Conservation (phyloP, 2,888 invertebrate species). For the Trypoxylon attenuatum region DNA sequence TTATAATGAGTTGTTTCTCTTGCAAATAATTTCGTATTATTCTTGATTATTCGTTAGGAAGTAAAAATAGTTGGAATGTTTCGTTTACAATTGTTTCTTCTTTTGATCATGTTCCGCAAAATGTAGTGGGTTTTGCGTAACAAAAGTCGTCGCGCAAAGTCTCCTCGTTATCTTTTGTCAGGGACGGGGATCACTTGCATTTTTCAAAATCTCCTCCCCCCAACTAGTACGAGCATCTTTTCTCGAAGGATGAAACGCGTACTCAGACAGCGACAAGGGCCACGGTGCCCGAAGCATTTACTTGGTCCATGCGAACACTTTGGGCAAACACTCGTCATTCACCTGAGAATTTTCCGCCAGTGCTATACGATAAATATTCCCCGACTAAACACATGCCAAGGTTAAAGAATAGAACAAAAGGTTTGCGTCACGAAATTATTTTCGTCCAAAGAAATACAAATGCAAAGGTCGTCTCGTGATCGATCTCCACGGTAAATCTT, state of each 20-base stretch:
- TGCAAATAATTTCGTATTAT: no score
- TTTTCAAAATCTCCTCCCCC: constrained; percentile 28
- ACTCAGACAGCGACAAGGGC: constrained; percentile 42
- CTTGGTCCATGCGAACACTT: constrained; percentile 24
- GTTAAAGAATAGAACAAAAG: no score
- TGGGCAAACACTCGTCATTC: constrained; percentile 1
- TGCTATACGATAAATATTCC: not conserved
- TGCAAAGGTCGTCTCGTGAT: no score
- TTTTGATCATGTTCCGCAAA: no score
- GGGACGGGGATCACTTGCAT: constrained; percentile 37
- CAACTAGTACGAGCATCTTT: not conserved
- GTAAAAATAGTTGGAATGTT: no score
- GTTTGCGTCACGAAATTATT: not conserved
- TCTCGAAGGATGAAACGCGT: constrained; percentile 13
- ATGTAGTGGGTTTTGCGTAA: no score
- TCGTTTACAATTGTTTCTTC: no score
- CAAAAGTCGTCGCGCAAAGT: constrained; percentile 12
- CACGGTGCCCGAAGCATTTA: constrained; percentile 23
- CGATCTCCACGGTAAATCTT: no score
- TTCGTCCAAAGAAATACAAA: not conserved
- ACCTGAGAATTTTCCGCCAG: not conserved
- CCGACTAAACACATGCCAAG: not conserved
- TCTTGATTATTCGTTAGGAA: no score
- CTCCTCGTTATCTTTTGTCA: constrained; percentile 26
- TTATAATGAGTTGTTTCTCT: no score